Conservation (phyloP, 2,797 vertebrate genomes). For the Sternotherus odoratus region DNA sequence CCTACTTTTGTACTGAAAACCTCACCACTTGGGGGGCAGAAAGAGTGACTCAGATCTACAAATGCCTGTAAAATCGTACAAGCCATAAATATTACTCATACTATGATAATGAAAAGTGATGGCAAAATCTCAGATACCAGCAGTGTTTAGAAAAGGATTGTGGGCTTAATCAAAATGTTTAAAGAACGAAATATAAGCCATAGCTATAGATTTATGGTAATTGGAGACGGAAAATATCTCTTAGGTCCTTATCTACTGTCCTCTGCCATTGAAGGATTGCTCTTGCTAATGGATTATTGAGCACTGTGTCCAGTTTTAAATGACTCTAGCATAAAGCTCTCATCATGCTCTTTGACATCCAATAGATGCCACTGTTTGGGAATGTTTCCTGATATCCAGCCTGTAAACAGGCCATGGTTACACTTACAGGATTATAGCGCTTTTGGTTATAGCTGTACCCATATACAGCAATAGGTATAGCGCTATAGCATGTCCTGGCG, state of each 20-base stretch:
- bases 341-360: not conserved
- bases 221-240: not conserved
- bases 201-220: not conserved
- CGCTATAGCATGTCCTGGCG: no score
- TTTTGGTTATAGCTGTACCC: no score
- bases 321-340: not conserved
- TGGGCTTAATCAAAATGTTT: not conserved
- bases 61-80: not conserved
- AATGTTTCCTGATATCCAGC: not conserved
- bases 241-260: not conserved
- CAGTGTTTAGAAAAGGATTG: not conserved
- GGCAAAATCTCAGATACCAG: not conserved
- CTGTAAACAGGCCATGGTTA: no score
- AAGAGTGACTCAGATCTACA: not conserved
- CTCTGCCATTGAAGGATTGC: not conserved
- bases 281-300: not conserved
- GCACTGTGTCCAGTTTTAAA: not conserved
- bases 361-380: not conserved
- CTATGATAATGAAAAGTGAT: not conserved
- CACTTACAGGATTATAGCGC: no score
- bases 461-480: no score
- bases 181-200: not conserved
- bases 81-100: not conserved
- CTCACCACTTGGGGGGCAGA: accelerated
- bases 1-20: not conserved